Evolutionary conservation across 2,113 vertebrate species (phyloP), one percentile per base, ranked within the genome.

Genomic region (Chroicocephalus ridibundus): DNA sequence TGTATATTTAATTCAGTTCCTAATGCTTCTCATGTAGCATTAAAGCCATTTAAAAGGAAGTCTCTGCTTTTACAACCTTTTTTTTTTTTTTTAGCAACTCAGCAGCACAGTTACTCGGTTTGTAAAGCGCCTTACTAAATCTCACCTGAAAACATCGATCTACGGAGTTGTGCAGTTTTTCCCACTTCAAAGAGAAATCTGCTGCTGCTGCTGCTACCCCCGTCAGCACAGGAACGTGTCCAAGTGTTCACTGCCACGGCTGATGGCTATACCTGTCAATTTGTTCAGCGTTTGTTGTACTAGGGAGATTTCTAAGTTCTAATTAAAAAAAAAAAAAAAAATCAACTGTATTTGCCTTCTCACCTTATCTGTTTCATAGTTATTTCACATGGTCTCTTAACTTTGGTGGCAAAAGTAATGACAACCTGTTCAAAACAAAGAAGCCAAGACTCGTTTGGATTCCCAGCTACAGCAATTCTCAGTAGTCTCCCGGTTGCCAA

Each of bases 41-140:
- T 74, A 44, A 79, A 89, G 26, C 49, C 58, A 60, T 85, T 93
- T 79, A 46, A 84, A 95, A 93, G 77, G 36, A 87, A 85, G 58
- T 32, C 54, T 58, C 75, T 80, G 61, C 94, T 93, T 94, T 92
- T 85, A 94, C 92, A 82, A 93, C 80, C 34, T 51, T 21, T 55
- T 29, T 36, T n/a, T 52, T 71, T 78, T 92, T 93, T 93, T 93
- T 90, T 80, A 90, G 85, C 88, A 90, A 69, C 92, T 86, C 92
- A 60, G 93, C 90, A 88, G 82, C 80, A 49, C 5, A 15, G 44
- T 54, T 68, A 52, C 1, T 2, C 2, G 9, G 40, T 75, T 91
- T 72, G 83, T 52, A 89, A 94, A 92, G 84, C 86, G 86, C 78
- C 81, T 80, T 61, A 64, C 1, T 7, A 76, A 91, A 91, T 34